Conservation (phyloP, 2,113 vertebrate genomes). For the Canis aureus region DNA sequence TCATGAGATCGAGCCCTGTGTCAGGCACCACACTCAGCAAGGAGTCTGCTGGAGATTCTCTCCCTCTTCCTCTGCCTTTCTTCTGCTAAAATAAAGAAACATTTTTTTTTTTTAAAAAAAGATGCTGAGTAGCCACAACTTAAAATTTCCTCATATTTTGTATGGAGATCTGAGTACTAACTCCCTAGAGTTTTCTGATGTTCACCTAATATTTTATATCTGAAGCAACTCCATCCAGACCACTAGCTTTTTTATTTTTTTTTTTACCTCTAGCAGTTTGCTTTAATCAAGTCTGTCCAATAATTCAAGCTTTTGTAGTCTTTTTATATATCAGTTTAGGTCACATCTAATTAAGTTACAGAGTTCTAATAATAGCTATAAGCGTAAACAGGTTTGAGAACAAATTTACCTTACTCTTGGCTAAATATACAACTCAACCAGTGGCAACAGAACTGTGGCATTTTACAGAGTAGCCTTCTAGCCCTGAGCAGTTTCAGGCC, state of each 20-base stretch:
- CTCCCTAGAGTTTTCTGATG: not conserved
- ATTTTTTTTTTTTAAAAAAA: not conserved
- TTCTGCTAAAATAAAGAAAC: not conserved
- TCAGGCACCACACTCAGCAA: not conserved
- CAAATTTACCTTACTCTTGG: conserved; percentile 12
- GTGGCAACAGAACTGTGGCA: not conserved
- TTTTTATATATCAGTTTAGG: conserved; percentile 38
- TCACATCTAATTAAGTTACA: conserved; percentile 25
- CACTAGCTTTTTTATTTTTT: not conserved
- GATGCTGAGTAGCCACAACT: not conserved
- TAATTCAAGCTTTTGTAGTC: not conserved
- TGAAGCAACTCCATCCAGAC: conserved; percentile 22
- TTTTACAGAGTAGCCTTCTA: not conserved
- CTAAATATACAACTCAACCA: conserved; percentile 27
- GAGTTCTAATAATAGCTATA: conserved; percentile 49
- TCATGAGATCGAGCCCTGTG: not conserved
- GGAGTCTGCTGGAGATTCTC: not conserved
- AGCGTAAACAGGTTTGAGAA: not conserved
- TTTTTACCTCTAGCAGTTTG: not conserved
- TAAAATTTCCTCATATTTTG: conserved; percentile 26
- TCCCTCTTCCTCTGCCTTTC: not conserved
- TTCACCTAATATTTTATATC: conserved; percentile 23
- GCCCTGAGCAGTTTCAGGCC: not conserved
- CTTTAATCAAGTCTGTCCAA: conserved; percentile 53
- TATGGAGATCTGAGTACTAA: conserved; percentile 17